Evolutionary conservation across 2,113 vertebrate genomes (phyloP).

Genomic region (Cavia porcellus): DNA sequence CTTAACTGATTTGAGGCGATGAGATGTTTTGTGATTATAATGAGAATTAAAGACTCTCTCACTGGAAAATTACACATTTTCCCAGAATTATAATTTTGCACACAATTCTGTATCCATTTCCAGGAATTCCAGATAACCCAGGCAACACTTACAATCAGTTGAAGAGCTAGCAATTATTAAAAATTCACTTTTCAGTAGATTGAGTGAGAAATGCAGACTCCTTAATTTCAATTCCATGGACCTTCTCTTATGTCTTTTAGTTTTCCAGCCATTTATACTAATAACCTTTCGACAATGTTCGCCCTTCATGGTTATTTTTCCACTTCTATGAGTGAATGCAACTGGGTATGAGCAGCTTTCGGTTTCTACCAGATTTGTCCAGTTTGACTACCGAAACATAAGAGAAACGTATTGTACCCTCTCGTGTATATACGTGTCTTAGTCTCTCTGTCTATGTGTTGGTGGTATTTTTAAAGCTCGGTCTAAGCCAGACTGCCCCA

Average conservation of each 20-base stretch:
- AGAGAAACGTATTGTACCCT: not conserved
- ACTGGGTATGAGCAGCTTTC: not conserved
- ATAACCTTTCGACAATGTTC: not conserved
- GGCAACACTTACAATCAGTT: not conserved
- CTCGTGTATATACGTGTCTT: not conserved
- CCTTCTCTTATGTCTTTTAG: not conserved
- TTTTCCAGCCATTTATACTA: not conserved
- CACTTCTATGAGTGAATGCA: not conserved
- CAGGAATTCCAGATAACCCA: not conserved
- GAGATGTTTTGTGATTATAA: not conserved
- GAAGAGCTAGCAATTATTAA: not conserved
- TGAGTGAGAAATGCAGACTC: not conserved
- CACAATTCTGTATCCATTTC: not conserved
- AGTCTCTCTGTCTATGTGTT: too few relatives aligned
- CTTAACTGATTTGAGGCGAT: slow-evolving; percentile 12
- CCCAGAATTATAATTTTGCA: not conserved
- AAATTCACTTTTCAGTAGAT: not conserved
- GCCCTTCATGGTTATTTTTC: not conserved
- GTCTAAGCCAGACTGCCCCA: not conserved
- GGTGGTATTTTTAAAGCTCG: not conserved
- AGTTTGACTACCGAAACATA: not conserved
- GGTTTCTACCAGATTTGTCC: not conserved
- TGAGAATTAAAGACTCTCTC: not conserved
- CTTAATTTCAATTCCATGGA: not conserved
- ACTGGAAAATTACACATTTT: not conserved